phyloP scores from a whole-genome alignment of 2,113 vertebrate genomes.

The Aphelocoma coerulescens region DNA sequence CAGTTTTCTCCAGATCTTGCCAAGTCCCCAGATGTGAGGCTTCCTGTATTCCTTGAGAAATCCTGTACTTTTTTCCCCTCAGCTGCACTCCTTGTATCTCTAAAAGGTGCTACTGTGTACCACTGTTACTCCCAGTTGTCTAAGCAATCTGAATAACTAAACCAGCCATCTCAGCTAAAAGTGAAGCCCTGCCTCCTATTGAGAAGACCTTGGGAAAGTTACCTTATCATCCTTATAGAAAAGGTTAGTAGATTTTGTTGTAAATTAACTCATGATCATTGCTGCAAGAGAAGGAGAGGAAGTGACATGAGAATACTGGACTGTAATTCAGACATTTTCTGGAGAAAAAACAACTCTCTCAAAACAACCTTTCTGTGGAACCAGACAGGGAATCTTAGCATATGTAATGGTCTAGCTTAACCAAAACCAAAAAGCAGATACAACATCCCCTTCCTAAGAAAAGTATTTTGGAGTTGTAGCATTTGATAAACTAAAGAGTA shows the following conservation, averaged over 20 bases:
- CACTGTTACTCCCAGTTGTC: neutral
- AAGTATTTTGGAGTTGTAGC: neutral
- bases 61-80: neutral
- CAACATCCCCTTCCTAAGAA: neutral
- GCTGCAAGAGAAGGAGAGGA: neutral
- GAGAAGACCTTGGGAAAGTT: neutral
- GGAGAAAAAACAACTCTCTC: neutral
- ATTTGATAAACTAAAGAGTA: neutral
- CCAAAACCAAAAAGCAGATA: neutral
- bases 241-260: neutral
- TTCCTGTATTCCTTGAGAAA: conserved; percentile 23
- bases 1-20: neutral
- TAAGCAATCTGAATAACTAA: neutral
- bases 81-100: neutral
- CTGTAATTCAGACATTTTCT: neutral
- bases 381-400: neutral
- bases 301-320: neutral
- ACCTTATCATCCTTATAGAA: neutral
- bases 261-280: neutral
- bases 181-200: neutral
- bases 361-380: neutral
- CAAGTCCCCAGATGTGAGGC: conserved; percentile 18
- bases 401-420: neutral
- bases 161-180: neutral
- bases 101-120: neutral